These are phyloP conservation scores for Spodoptera littoralis DNA, from an alignment of 2,888 invertebrate genomes.

Conservation along the genomic window DNA sequence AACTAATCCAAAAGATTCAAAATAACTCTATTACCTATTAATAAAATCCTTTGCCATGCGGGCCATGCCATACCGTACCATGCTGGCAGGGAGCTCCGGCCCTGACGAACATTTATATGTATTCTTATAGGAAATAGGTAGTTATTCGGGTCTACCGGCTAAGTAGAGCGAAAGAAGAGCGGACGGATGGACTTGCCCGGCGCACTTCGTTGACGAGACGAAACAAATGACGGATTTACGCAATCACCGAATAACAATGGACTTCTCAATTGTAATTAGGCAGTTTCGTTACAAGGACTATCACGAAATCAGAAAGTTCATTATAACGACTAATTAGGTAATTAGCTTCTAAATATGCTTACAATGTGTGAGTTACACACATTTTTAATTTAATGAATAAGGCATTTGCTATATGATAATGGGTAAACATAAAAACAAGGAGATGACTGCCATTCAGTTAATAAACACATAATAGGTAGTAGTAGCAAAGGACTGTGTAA, in stretches of 20 bases:
- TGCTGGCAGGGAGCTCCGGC: too few species aligned
- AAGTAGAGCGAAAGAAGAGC: conserved; percentile 57
- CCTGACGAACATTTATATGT: too few species aligned
- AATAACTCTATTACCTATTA: too few species aligned
- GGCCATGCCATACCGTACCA: too few species aligned
- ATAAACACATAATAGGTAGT: conserved; percentile 4
- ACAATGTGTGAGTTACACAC: conserved; percentile 8
- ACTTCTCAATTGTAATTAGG: conserved; percentile 59
- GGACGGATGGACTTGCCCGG: conserved; percentile 46
- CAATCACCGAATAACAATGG: conserved; percentile 63
- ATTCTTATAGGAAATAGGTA: conserved; percentile 21
- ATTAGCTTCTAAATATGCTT: conserved; percentile 22
- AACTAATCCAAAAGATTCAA: too few species aligned
- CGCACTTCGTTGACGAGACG: conserved; percentile 42
- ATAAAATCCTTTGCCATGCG: too few species aligned
- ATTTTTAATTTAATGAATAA: conserved; percentile 15
- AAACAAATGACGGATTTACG: conserved; percentile 69
- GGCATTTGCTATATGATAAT: conserved; percentile 14
- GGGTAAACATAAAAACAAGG: conserved; percentile 16
- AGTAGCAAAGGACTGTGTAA: conserved; percentile 18
- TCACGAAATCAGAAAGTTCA: conserved; percentile 56
- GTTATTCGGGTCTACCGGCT: conserved; percentile 48
- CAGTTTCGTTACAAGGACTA: conserved; percentile 53
- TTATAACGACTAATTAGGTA: conserved; percentile 42
- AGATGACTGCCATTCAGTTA: conserved; percentile 3